phyloP scores from a whole-genome alignment of 2,888 invertebrate species.

The Drepana falcataria region DNA sequence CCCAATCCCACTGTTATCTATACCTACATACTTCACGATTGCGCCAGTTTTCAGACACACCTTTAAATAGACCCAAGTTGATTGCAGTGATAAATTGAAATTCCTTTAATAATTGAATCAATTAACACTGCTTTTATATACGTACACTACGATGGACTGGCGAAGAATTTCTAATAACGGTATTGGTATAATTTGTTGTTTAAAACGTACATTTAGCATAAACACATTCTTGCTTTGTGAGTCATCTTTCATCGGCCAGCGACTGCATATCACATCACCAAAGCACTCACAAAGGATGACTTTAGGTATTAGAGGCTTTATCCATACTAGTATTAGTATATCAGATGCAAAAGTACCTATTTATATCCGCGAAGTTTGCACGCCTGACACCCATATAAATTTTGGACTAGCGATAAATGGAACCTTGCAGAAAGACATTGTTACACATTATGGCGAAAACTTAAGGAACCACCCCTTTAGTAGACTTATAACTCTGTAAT shows the following conservation, averaged over 20 bases:
- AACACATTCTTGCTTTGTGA: not conserved
- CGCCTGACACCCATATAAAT: too few relatives aligned
- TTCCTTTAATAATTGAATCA: not conserved
- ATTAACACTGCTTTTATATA: not conserved
- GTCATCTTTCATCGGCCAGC: slow-evolving; percentile 1
- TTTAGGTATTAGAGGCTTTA: too few relatives aligned
- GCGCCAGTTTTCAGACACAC: too few relatives aligned
- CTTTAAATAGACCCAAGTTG: not conserved
- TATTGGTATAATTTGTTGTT: not conserved
- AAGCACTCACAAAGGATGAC: not conserved
- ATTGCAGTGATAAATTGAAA: not conserved
- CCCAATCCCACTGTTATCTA: too few relatives aligned
- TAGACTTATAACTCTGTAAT: too few relatives aligned
- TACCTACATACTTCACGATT: too few relatives aligned
- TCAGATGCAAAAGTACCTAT: too few relatives aligned
- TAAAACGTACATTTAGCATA: not conserved
- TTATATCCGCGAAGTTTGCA: too few relatives aligned
- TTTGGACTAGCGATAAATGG: too few relatives aligned
- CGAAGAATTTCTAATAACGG: not conserved
- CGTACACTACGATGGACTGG: not conserved
- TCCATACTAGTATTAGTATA: not conserved
- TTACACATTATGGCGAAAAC: too few relatives aligned
- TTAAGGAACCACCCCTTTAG: too few relatives aligned
- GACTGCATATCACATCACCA: slow-evolving; percentile 1
- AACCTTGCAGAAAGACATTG: too few relatives aligned